Evolutionary conservation across 2,888 invertebrate species (phyloP).

Genomic region (Orthosia incerta): DNA sequence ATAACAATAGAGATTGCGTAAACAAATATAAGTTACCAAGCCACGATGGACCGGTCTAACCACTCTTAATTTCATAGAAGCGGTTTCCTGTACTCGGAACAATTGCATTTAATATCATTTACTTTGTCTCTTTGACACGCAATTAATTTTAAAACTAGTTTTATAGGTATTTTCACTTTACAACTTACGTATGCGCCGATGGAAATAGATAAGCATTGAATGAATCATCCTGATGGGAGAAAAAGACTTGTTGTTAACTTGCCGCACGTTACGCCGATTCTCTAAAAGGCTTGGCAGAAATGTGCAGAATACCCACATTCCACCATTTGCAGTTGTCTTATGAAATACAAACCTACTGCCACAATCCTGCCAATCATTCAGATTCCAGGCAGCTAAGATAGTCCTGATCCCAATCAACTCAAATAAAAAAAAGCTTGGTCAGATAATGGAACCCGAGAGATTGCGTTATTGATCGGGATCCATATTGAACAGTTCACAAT

Average conservation of each 20-base stretch:
- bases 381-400: not conserved
- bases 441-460: too few relatives aligned
- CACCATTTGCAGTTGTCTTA: too few relatives aligned
- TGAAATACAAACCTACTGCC: not conserved
- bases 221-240: not conserved
- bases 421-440: too few relatives aligned
- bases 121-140: constrained; percentile 49
- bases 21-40: constrained; percentile 34
- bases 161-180: constrained; percentile 7
- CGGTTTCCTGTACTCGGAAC: constrained; percentile 49
- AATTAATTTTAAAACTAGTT: constrained; percentile 44
- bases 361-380: too few relatives aligned
- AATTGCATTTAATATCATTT: constrained; percentile 60
- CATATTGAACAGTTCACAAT: not conserved
- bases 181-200: not conserved
- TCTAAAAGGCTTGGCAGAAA: not conserved
- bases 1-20: constrained; percentile 46
- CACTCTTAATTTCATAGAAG: constrained; percentile 60
- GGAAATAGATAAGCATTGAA: not conserved
- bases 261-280: too few relatives aligned
- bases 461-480: too few relatives aligned
- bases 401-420: not conserved
- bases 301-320: not conserved
- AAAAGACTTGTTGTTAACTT: not conserved
- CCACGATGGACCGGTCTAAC: constrained; percentile 62